Conservation (phyloP, 64 coral and sea anemone species). For the Montipora sp. region DNA sequence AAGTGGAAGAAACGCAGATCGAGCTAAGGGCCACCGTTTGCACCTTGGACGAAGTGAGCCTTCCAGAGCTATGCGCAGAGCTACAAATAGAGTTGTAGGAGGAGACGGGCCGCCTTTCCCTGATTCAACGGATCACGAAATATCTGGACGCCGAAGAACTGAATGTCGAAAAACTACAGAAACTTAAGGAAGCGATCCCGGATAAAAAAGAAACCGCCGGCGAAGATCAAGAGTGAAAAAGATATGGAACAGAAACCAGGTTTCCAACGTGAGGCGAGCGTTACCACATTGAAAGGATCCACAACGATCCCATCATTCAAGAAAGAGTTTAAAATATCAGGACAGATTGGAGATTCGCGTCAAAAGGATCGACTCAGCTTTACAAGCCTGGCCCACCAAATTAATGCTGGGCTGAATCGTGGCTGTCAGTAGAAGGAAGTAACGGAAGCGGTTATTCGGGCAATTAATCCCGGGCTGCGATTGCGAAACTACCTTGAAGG, state of each 20-base stretch:
- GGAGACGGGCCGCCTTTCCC: not conserved
- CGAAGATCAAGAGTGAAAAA: not conserved
- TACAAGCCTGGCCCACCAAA: not conserved
- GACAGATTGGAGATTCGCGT: conserved; percentile 60
- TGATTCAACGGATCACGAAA: not conserved
- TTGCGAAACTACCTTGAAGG: conserved; percentile 44
- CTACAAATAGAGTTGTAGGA: not conserved
- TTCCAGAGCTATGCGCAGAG: not conserved
- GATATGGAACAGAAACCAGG: not conserved
- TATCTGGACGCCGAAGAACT: not conserved
- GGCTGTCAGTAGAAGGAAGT: not conserved
- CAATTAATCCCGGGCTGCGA: not conserved
- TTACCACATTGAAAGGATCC: too few species aligned
- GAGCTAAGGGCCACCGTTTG: not conserved
- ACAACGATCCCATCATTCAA: not conserved
- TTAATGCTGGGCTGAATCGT: too few species aligned
- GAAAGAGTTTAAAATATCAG: conserved; percentile 56
- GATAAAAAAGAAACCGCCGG: not conserved
- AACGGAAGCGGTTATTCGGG: conserved; percentile 19
- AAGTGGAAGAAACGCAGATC: not conserved
- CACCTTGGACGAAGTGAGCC: not conserved
- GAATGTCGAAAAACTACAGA: not conserved
- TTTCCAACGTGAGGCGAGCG: not conserved
- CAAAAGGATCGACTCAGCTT: conserved; percentile 69
- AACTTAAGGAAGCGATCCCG: not conserved